Base-by-base conservation (phyloP, 2,888 invertebrate genomes). In the Chaitophorus viminalis region DNA sequence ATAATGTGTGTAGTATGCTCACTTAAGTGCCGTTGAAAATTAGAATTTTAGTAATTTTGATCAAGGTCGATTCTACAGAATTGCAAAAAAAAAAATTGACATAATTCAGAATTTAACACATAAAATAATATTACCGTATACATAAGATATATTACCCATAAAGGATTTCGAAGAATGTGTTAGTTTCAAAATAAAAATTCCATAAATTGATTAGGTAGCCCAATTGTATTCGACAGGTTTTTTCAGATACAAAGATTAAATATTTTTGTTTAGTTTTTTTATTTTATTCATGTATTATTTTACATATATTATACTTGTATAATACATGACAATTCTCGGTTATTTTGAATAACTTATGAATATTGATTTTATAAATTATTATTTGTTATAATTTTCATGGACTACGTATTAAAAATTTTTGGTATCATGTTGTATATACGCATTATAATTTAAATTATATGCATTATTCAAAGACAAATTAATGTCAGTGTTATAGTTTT, bases 111-210 rank as follows among this genome's bases (percentile, higher is more conserved):
- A 79, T 79, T 65, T 79, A 33, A 36, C 18, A n/a, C 25, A 74
- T 9, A 60, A 25, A 36, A n/a, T n/a, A n/a, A n/a, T n/a, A n/a
- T n/a, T 60, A 21, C 60, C 11, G n/a, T 79, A n/a, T 60, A 60
- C 21, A 54, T 54, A 60, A 25, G 33, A 21, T 79, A 21, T n/a
- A 36, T 82, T 70, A 82, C 70, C 46, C 82, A 31, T 31, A 82
- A 70, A 70, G 31, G 31, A 82, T 82, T 82, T 33, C 31, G 31
- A 70, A 54, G 82, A 82, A 74, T 74, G 72, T 74, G 72, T 74
- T 25, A 33, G 72, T 82, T 82, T 82, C 54, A 82, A 82, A 82
- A 82, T 54, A 33, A 54, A 79, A 74, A 74, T 74, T 74, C 52
- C 72, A 25, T n/a, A 52, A 31, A 46, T 82, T 68, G 72, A 82